These are phyloP conservation scores for Linnaemya tessellans DNA, from an alignment of 2,888 invertebrate genomes.

Conservation along the genomic window DNA sequence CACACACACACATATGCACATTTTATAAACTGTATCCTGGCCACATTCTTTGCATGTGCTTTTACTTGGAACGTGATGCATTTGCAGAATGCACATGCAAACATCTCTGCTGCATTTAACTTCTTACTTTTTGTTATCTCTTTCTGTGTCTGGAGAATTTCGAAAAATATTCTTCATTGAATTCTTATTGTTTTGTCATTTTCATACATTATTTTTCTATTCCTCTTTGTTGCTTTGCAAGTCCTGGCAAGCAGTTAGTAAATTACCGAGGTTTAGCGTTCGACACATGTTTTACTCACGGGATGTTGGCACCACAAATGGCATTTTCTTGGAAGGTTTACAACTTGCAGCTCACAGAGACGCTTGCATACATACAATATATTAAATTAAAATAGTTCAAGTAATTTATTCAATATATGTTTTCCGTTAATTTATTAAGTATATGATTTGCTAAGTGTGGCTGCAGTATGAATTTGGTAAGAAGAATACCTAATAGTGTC, in stretches of 20 bases:
- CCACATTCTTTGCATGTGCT: conserved; percentile 44
- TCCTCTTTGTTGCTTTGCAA: conserved; percentile 32
- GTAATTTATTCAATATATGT: no score
- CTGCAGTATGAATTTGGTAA: no score
- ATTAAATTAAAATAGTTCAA: no score
- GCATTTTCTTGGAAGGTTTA: background rate
- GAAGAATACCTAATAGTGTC: no score
- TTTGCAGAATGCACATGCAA: no score
- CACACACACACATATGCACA: background rate
- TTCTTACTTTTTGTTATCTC: background rate
- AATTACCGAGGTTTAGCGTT: conserved; percentile 72
- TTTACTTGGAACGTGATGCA: background rate
- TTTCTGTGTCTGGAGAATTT: conserved; percentile 43
- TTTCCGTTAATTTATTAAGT: no score
- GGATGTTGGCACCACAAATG: no score
- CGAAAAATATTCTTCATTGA: conserved; percentile 56
- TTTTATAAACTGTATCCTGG: background rate
- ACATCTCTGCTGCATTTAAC: no score
- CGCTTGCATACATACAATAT: no score
- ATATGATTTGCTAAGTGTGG: no score
- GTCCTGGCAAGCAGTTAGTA: conserved; percentile 59
- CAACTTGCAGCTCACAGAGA: background rate
- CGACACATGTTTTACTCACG: conserved; percentile 62
- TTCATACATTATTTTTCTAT: background rate
- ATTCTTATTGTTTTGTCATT: conserved; percentile 45